phyloP scores from a whole-genome alignment of 2,113 vertebrate genomes.

The Ovis aries region DNA sequence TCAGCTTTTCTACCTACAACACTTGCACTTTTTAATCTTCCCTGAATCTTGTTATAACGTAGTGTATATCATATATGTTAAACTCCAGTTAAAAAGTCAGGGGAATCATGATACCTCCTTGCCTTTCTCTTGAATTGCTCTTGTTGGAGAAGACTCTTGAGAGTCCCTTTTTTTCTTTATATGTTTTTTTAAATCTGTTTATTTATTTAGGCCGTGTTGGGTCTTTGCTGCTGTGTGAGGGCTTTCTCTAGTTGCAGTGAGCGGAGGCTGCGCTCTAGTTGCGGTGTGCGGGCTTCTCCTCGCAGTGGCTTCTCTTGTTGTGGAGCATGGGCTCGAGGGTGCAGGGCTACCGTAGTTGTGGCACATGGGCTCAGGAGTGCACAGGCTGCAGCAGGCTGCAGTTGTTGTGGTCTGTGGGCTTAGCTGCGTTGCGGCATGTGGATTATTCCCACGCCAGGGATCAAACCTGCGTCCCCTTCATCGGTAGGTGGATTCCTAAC shows the following conservation, averaged over 20 bases:
- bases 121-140: not conserved
- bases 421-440: rapidly evolving
- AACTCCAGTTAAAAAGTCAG: not conserved
- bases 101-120: not conserved
- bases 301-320: not conserved
- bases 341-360: rapidly evolving
- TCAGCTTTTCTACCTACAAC: not conserved
- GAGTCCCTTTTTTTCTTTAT: not conserved
- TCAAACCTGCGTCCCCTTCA: not conserved
- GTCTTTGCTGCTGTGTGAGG: not conserved
- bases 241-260: not conserved
- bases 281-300: not conserved
- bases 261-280: not conserved
- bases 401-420: not conserved
- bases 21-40: not conserved
- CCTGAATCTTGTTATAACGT: not conserved
- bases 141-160: not conserved
- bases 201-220: not conserved
- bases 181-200: not conserved
- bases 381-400: not conserved
- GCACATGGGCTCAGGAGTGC: rapidly evolving
- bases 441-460: not conserved
- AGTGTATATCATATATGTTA: not conserved
- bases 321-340: not conserved
- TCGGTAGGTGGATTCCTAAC: not conserved